Conservation (phyloP, 2,113 vertebrate genomes). For the Carollia perspicillata region DNA sequence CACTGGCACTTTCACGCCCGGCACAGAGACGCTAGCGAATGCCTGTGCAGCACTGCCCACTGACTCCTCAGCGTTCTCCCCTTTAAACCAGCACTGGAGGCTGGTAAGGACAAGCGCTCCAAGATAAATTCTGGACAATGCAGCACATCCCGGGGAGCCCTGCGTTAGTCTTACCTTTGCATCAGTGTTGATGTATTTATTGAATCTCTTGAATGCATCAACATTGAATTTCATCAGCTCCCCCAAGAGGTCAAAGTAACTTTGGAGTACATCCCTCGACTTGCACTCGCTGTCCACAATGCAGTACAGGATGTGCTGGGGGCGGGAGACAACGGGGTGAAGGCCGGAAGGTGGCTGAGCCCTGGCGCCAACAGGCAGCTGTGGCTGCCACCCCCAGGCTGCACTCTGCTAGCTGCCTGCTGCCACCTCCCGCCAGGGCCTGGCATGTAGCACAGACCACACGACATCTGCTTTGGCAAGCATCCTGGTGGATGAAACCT, state of each 20-base stretch:
- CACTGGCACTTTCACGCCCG: not conserved
- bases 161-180: conserved; percentile 89
- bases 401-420: not conserved
- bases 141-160: accelerated
- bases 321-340: not conserved
- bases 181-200: conserved; percentile 97
- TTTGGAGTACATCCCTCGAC: conserved; percentile 96
- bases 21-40: not conserved
- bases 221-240: conserved; percentile 99
- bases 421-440: not conserved
- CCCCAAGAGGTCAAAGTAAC: conserved; percentile 98
- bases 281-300: conserved; percentile 99
- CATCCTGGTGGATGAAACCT: not conserved
- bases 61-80: not conserved
- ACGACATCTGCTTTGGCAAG: not conserved
- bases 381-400: not conserved
- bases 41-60: not conserved
- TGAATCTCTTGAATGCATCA: conserved; percentile 98
- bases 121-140: not conserved
- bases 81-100: not conserved
- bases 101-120: not conserved
- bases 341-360: not conserved
- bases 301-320: conserved; percentile 98
- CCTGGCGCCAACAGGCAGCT: not conserved
- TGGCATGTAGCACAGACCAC: not conserved